A percentile compares a stretch with the other conserved stretches of the same genome.
Conservation (phyloP, 2,888 invertebrate genomes). For the Caenorhabditis sp. region DNA sequence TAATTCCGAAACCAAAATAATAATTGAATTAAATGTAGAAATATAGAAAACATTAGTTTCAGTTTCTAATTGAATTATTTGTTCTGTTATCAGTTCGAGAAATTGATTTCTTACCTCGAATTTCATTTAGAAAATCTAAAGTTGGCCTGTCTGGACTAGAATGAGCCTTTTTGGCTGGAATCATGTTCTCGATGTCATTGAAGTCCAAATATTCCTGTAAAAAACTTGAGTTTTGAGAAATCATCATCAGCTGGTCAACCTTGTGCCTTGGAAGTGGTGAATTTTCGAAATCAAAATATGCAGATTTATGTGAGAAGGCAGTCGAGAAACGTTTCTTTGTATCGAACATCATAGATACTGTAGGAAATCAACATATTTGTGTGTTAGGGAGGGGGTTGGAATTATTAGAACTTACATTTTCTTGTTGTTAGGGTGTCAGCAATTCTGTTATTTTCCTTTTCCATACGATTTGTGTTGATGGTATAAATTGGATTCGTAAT, state of each 20-base stretch:
- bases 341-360: constrained; percentile 54
- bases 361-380: neutral
- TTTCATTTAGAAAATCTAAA: constrained; percentile 36
- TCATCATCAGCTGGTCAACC: constrained; percentile 8
- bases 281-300: constrained; percentile 51
- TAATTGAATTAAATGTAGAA: too few species aligned
- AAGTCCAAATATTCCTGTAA: constrained; percentile 52
- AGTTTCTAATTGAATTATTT: too few species aligned
- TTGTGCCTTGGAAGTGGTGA: constrained; percentile 52
- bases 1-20: too few species aligned
- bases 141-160: constrained; percentile 34
- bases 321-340: constrained; percentile 43
- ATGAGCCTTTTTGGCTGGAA: constrained; percentile 34
- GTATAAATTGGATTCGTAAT: constrained; percentile 52
- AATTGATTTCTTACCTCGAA: constrained; percentile 17
- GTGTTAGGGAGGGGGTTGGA: too few species aligned
- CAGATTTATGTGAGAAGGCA: constrained; percentile 43
- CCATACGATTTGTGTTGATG: constrained; percentile 34
- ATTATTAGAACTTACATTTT: constrained; percentile 37
- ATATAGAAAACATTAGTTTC: too few species aligned
- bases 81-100: too few species aligned
- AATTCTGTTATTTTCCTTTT: constrained; percentile 36
- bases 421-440: constrained; percentile 47
- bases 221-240: too few species aligned
- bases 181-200: constrained; percentile 51